A percentile compares a stretch with the other conserved stretches of the same genome.
phyloP scores from a whole-genome alignment of 2,888 invertebrate genomes.

The Argyresthia goedartella region DNA sequence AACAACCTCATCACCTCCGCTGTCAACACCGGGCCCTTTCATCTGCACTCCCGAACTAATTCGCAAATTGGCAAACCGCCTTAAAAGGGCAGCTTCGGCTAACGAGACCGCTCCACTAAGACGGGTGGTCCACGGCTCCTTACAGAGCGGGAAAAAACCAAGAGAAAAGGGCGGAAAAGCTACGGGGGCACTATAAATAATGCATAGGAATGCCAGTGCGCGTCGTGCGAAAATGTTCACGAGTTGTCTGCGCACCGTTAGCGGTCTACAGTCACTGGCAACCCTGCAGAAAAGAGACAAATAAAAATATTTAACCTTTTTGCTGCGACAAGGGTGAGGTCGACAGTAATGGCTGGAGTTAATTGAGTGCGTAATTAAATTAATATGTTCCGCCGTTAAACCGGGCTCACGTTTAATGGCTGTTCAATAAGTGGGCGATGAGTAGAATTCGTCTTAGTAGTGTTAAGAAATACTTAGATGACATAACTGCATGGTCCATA shows the following conservation, averaged over 20 bases:
- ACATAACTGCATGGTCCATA: too few species aligned
- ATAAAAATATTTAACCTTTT: too few species aligned
- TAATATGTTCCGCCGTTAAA: too few species aligned
- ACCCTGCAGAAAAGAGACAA: too few species aligned
- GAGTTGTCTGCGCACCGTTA: constrained; percentile 27
- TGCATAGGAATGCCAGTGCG: constrained; percentile 44
- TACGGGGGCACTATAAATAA: constrained; percentile 49
- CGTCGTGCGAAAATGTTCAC: constrained; percentile 48
- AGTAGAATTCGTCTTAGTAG: too few species aligned
- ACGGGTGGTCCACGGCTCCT: constrained; percentile 22
- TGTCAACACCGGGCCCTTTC: background rate
- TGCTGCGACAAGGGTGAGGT: too few species aligned
- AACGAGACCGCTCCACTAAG: constrained; percentile 14
- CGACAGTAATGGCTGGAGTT: too few species aligned
- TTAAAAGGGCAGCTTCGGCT: background rate
- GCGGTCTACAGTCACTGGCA: constrained; percentile 13
- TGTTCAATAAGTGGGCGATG: too few species aligned
- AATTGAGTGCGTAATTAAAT: too few species aligned
- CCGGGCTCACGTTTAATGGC: too few species aligned
- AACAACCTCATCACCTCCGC: background rate
- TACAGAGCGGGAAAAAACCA: constrained; percentile 26
- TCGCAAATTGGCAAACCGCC: background rate
- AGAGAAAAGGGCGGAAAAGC: constrained; percentile 52
- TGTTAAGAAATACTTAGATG: too few species aligned
- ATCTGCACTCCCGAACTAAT: background rate